Evolutionary conservation across 2,113 vertebrate genomes (phyloP).

Genomic region (Zingel zingel): DNA sequence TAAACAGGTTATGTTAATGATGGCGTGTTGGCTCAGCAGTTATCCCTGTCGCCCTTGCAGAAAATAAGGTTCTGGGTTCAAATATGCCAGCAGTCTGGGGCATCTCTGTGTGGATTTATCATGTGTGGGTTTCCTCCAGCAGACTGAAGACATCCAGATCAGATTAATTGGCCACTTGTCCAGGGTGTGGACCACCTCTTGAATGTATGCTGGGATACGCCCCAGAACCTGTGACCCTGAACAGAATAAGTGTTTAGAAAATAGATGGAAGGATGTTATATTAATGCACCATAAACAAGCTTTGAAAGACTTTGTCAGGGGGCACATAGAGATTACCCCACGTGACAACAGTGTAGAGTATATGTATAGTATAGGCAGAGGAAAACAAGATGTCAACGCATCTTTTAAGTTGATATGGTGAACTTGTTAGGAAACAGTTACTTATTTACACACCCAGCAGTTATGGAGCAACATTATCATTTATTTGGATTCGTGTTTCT

Average conservation of each 20-base stretch:
- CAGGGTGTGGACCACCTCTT: neutral
- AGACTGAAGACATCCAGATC: neutral
- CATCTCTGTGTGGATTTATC: neutral
- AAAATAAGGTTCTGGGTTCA: slow-evolving; percentile 1
- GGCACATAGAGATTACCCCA: too few relatives aligned
- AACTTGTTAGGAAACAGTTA: too few relatives aligned
- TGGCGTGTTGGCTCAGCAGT: slow-evolving; percentile 28
- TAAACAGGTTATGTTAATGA: slow-evolving; percentile 46
- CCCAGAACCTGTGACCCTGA: neutral
- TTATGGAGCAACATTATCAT: too few relatives aligned
- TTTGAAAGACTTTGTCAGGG: too few relatives aligned
- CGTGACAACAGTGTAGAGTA: too few relatives aligned
- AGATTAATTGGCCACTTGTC: neutral
- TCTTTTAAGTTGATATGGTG: too few relatives aligned
- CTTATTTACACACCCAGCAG: too few relatives aligned
- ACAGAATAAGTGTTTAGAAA: neutral
- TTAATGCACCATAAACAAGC: too few relatives aligned
- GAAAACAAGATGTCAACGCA: too few relatives aligned
- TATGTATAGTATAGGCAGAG: too few relatives aligned
- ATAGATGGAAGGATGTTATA: neutral
- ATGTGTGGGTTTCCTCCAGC: neutral
- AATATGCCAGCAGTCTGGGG: neutral
- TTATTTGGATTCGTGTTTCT: too few relatives aligned
- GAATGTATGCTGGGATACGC: neutral
- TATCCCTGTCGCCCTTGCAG: slow-evolving; percentile 1